Evolutionary conservation across 2,113 vertebrate species (phyloP).

Genomic region (Hiodon tergisus): DNA sequence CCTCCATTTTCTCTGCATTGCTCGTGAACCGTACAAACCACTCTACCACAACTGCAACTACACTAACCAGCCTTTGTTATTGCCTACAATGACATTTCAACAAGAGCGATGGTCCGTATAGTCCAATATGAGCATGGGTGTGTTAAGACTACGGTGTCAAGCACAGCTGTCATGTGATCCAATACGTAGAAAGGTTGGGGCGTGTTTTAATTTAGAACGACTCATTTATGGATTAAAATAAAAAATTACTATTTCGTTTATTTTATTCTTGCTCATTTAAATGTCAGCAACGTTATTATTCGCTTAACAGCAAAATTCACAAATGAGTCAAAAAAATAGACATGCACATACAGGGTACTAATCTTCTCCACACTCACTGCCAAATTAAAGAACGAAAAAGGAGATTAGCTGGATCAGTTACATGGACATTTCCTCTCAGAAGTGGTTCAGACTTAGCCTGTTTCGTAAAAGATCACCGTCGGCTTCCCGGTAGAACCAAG

Average conservation of each 20-base stretch:
- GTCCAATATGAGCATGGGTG: too few relatives aligned
- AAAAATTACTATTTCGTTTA: neutral
- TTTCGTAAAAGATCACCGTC: neutral
- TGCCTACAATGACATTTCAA: too few relatives aligned
- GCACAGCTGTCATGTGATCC: too few relatives aligned
- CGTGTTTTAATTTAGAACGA: too few relatives aligned
- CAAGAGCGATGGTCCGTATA: too few relatives aligned
- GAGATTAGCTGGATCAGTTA: slow-evolving; percentile 20
- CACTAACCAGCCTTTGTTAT: too few relatives aligned
- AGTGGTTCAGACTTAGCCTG: neutral
- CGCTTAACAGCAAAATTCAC: neutral
- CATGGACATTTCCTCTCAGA: neutral
- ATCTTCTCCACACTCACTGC: slow-evolving; percentile 4
- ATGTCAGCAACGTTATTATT: neutral
- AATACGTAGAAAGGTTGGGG: too few relatives aligned
- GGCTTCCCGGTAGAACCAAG: neutral
- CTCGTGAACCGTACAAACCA: too few relatives aligned
- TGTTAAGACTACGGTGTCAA: too few relatives aligned
- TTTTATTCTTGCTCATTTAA: neutral
- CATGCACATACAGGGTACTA: neutral
- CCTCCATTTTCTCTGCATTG: too few relatives aligned
- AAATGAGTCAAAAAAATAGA: neutral
- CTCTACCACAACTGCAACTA: too few relatives aligned
- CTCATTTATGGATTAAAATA: neutral
- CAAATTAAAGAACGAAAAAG: slow-evolving; percentile 13